Evolutionary conservation across 2,888 invertebrate genomes (phyloP).

Genomic region (Heteropelma amictum): DNA sequence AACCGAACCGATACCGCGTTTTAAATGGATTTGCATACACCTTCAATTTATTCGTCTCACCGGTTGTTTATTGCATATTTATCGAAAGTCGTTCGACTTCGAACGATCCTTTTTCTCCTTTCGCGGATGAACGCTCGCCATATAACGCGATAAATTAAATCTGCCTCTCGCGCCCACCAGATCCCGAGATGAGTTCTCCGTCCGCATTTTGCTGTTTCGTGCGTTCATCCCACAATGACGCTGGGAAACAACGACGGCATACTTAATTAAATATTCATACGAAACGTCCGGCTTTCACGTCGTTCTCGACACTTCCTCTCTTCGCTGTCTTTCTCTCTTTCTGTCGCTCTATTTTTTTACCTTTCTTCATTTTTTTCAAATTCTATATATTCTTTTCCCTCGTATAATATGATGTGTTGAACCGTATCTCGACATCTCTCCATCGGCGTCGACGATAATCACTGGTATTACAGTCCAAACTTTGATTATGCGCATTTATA

Average conservation of each 20-base stretch:
- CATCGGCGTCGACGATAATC: conserved; percentile 39
- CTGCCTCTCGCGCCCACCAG: conserved; percentile 58
- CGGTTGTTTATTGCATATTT: conserved; percentile 69
- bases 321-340: no score
- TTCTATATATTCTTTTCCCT: not conserved
- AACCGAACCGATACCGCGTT: conserved; percentile 43
- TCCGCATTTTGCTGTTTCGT: conserved; percentile 29
- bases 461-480: conserved; percentile 18
- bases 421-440: conserved; percentile 14
- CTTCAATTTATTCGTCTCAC: conserved; percentile 66
- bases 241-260: conserved; percentile 28
- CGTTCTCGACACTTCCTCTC: conserved; percentile 9
- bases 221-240: conserved; percentile 15
- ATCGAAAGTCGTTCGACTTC: conserved; percentile 59
- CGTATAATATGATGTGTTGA: not conserved
- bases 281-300: conserved; percentile 48
- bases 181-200: conserved; percentile 31
- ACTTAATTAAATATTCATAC: conserved; percentile 58
- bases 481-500: not conserved
- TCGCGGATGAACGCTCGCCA: conserved; percentile 48
- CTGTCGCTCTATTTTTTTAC: no score
- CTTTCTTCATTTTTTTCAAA: conserved; percentile 6
- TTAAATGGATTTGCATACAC: conserved; percentile 68
- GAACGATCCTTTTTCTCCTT: not conserved
- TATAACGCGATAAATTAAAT: conserved; percentile 68